Percentiles rank a stretch among this genome's conserved stretches.
phyloP scores from a whole-genome alignment of 1,140 invertebrate species.

The Aphis gossypii region DNA sequence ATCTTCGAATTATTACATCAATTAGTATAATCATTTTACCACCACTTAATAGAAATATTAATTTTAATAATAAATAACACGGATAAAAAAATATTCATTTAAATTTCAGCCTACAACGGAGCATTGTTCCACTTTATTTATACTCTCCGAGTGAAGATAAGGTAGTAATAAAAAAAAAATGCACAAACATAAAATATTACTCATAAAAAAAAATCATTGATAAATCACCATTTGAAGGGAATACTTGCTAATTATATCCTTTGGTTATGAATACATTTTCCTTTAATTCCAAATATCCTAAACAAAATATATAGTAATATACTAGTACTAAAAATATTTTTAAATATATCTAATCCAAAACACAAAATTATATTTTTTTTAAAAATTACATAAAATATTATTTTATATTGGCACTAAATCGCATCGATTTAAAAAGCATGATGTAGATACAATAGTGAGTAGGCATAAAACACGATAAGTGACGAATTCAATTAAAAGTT shows the following conservation, averaged over 20 bases:
- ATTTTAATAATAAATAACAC: not conserved
- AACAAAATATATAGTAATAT: slow-evolving; percentile 14
- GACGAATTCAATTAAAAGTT: not conserved
- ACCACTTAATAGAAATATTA: not conserved
- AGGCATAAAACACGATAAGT: not conserved
- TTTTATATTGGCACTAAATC: not conserved
- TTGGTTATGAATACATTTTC: not conserved
- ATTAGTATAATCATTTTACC: not conserved
- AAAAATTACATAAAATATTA: not conserved
- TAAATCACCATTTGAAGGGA: not conserved
- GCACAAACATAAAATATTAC: not conserved
- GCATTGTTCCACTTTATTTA: not conserved
- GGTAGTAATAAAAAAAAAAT: slow-evolving; percentile 18
- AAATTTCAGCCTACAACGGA: slow-evolving; percentile 9
- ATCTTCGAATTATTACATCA: not conserved
- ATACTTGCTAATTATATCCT: not conserved
- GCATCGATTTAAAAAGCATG: slow-evolving; percentile 10
- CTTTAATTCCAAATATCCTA: not conserved
- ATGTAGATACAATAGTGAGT: not conserved
- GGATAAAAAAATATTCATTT: not conserved
- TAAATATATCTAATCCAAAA: not conserved
- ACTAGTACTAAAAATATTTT: not conserved
- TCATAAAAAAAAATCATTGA: too few species aligned
- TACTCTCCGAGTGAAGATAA: not conserved
- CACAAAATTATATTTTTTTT: not conserved